Evolutionary conservation across 2,797 vertebrate species (phyloP).

Genomic region (Phoebastria nigripes): DNA sequence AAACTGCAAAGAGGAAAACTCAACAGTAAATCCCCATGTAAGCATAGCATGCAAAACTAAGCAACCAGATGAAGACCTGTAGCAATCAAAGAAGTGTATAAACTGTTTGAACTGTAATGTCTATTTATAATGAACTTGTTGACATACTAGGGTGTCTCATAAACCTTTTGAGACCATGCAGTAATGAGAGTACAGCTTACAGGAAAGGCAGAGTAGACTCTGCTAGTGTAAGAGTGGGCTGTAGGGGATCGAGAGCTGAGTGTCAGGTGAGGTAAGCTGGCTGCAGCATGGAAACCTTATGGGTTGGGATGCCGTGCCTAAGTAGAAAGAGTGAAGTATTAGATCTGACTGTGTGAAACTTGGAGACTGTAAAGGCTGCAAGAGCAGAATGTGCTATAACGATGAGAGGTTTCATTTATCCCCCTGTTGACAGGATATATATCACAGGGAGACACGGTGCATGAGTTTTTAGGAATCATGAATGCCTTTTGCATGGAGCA

Average conservation of each 20-base stretch:
- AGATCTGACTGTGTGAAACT: no score
- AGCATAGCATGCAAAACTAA: accelerated
- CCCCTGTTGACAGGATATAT: no score
- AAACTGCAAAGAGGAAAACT: neutral
- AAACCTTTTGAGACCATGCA: neutral
- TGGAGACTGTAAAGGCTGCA: neutral
- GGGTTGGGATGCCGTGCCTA: neutral
- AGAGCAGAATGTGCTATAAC: neutral
- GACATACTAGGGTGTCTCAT: neutral
- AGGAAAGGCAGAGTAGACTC: neutral
- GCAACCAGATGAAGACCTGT: neutral
- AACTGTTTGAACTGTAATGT: neutral
- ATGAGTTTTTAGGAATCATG: accelerated
- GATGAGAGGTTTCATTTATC: neutral
- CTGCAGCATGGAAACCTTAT: neutral
- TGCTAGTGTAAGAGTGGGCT: accelerated
- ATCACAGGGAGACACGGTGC: neutral
- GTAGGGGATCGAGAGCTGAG: neutral
- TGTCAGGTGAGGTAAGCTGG: neutral
- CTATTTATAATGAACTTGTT: neutral
- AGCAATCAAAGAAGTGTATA: accelerated
- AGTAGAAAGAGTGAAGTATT: accelerated
- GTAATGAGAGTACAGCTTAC: accelerated
- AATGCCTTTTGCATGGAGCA: neutral
- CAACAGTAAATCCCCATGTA: neutral